A percentile compares a stretch with the other conserved stretches of the same genome.
phyloP scores from a whole-genome alignment of 2,113 vertebrate genomes.

The Pterocles burchelli region DNA sequence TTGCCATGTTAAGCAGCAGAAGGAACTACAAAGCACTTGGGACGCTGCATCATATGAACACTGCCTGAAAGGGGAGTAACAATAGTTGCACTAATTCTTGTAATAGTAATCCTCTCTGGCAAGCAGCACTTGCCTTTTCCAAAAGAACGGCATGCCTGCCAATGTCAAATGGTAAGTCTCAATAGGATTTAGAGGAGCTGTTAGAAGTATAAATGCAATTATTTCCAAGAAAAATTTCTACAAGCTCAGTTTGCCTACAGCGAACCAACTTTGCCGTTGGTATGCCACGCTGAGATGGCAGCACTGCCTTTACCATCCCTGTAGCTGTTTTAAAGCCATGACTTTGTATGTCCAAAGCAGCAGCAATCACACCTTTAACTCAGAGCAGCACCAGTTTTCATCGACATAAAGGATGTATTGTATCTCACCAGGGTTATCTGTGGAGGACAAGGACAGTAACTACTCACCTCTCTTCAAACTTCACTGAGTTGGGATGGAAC shows the following conservation, averaged over 20 bases:
- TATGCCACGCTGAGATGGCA: neutral
- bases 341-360: neutral
- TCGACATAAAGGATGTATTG: neutral
- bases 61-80: neutral
- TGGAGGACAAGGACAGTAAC: neutral
- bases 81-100: neutral
- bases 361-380: neutral
- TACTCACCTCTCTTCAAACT: slow-evolving; percentile 84
- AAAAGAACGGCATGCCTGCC: neutral
- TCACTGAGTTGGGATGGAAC: slow-evolving; percentile 77
- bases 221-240: neutral
- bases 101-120: too few species aligned
- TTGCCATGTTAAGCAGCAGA: neutral
- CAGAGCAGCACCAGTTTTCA: neutral
- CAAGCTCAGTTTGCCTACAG: neutral
- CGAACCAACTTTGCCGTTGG: neutral
- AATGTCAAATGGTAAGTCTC: neutral
- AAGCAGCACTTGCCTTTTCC: neutral
- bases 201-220: neutral
- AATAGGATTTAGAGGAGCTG: neutral
- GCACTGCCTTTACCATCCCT: fast-evolving
- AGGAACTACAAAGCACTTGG: neutral
- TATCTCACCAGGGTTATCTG: neutral
- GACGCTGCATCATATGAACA: neutral
- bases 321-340: neutral